Percentiles rank a stretch among this genome's conserved stretches.
Evolutionary conservation across 2,797 vertebrate genomes (phyloP).

Genomic region (Acanthornis magna): DNA sequence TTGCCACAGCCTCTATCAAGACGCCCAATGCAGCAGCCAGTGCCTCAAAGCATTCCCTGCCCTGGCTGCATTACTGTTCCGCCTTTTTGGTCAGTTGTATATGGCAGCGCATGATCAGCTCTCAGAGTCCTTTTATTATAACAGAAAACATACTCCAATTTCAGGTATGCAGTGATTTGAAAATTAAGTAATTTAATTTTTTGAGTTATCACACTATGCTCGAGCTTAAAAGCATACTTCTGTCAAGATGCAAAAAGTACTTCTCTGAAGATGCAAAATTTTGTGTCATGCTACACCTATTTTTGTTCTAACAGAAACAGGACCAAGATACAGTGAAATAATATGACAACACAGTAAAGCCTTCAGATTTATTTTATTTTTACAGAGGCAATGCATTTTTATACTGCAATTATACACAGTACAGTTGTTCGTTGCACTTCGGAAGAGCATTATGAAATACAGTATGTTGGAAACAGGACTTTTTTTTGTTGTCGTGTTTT

Average conservation of each 20-base stretch:
- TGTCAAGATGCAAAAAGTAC: background rate
- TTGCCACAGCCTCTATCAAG: background rate
- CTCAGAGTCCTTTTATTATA: background rate
- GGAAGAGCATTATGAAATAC: background rate
- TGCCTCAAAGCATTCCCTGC: background rate
- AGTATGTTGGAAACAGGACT: background rate
- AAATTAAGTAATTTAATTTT: background rate
- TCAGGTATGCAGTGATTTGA: background rate
- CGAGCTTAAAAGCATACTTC: background rate
- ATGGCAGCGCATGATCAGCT: background rate
- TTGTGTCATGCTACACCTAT: background rate
- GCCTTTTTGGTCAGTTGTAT: background rate
- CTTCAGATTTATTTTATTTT: background rate
- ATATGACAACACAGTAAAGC: background rate
- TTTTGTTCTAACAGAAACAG: background rate
- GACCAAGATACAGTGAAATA: background rate
- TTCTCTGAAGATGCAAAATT: background rate
- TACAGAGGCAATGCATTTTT: background rate
- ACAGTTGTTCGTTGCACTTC: background rate
- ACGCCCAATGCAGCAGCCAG: rapidly evolving
- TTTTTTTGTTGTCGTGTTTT: background rate
- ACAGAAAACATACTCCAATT: background rate
- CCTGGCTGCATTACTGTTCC: background rate
- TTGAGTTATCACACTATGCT: background rate
- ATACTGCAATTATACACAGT: background rate